Conservation (phyloP, 2,888 invertebrate genomes). For the Leptarthrus brevirostris region DNA sequence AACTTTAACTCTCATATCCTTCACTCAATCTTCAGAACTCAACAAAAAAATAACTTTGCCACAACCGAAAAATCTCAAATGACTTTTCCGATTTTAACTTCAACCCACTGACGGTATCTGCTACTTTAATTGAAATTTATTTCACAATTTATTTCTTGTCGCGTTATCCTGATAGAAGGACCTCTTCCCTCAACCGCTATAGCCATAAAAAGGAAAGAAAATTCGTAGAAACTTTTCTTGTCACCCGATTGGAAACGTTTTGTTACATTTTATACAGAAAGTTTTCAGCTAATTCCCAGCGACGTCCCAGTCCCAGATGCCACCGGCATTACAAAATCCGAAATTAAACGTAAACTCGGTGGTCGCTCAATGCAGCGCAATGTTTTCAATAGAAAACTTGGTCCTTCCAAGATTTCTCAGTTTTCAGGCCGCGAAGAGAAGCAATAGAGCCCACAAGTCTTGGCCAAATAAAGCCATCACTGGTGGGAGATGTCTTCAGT, state of each 20-base stretch:
- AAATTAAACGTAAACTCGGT: slow-evolving; percentile 41
- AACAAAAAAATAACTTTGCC: background rate
- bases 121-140: slow-evolving; percentile 28
- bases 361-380: slow-evolving; percentile 12
- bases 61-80: slow-evolving; percentile 15
- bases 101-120: slow-evolving; percentile 1
- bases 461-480: background rate
- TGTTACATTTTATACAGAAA: slow-evolving; percentile 40
- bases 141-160: slow-evolving; percentile 41
- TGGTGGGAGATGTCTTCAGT: background rate
- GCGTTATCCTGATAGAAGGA: background rate
- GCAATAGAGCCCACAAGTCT: background rate
- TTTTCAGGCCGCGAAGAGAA: background rate
- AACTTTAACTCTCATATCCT: background rate
- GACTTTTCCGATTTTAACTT: slow-evolving; percentile 11
- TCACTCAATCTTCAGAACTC: background rate
- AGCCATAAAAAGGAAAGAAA: slow-evolving; percentile 23
- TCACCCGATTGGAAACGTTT: slow-evolving; percentile 44
- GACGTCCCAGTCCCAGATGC: slow-evolving; percentile 43
- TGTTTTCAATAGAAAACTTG: slow-evolving; percentile 38
- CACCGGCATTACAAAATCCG: slow-evolving; percentile 39
- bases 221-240: slow-evolving; percentile 37
- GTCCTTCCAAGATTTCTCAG: slow-evolving; percentile 13
- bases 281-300: slow-evolving; percentile 35
- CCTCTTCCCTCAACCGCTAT: background rate